A percentile compares a stretch with the other conserved stretches of the same genome.
Evolutionary conservation across 1,140 invertebrate genomes (phyloP).

Genomic region (Megalonaias nervosa): DNA sequence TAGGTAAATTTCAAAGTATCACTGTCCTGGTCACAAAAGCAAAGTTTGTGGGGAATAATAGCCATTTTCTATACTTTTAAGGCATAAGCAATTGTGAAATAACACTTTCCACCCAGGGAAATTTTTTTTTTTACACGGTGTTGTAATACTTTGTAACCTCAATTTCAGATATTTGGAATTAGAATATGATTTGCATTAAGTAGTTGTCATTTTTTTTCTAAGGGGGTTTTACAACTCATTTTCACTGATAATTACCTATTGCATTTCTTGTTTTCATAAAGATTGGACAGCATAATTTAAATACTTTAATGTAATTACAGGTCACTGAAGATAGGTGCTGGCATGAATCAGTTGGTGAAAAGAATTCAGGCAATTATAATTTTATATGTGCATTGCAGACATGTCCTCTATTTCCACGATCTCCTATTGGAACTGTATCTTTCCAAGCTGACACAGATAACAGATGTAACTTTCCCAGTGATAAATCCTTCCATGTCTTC

Average conservation of each 20-base stretch:
- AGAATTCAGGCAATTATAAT: not conserved
- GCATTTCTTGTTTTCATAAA: not conserved
- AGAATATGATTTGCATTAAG: no score
- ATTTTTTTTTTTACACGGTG: no score
- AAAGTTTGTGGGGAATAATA: no score
- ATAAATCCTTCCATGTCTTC: slow-evolving; percentile 83
- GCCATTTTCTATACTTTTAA: no score
- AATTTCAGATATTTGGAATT: no score
- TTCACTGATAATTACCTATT: not conserved
- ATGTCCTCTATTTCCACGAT: slow-evolving; percentile 42
- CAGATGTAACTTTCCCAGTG: slow-evolving; percentile 83
- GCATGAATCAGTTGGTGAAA: not conserved
- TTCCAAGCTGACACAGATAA: slow-evolving; percentile 87
- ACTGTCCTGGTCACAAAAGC: no score
- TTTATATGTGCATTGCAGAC: slow-evolving; percentile 31
- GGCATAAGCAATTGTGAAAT: no score
- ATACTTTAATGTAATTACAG: not conserved
- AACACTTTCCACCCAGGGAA: no score
- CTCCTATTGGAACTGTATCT: slow-evolving; percentile 72
- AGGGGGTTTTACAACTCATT: not conserved
- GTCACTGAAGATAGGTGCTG: no score
- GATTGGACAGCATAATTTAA: not conserved
- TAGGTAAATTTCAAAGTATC: no score
- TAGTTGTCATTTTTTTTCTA: no score
- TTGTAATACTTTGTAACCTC: no score